Evolutionary conservation across 2,113 vertebrate species (phyloP), one percentile per base, ranked within the genome.

Genomic region (Noctilio leporinus): DNA sequence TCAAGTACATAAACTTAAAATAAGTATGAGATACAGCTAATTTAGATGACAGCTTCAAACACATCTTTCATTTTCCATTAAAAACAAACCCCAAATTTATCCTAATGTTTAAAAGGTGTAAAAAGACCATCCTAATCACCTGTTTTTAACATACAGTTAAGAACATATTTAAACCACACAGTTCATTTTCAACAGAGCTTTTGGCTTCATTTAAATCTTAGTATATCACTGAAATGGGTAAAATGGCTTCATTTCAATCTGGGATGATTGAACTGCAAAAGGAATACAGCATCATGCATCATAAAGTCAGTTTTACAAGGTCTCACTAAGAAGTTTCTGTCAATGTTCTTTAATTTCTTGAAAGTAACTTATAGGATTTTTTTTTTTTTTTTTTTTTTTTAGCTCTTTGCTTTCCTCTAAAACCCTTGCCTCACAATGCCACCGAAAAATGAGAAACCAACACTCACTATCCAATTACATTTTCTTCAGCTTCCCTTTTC

Each of bases 1-100:
- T 83, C 89, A 86, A 95, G 88, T 47, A 93, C 93, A 85, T 91
- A 80, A 93, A 91, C 75, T 65, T 95, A 91, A 65, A 95, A 47
- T 85, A 93, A 94, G 26, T 35, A 85, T 43, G 83, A 69, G 81
- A 95, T 43, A 55, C 3, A 30, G 80, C 22, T 55, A 19, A 94
- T 64, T 86, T 89, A 84, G 28, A 89, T 16, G 35, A 92, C 69
- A 75, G 38, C 24, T 62, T 75, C 88, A 94, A 89, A 94, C 28
- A 53, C 33, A 43, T 47, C 87, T 94, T 80, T 64, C 84, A 78
- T 33, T 94, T 53, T 38, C 49, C 51, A 3, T 69, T 33, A 72
- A 33, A 45, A 97, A 89, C 53, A 65, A 76, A 70, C 47, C 62
- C 43, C 67, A 82, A 73, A 95, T 92, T 70, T 89, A 94, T 33